phyloP scores from a whole-genome alignment of 2,797 vertebrate genomes.

The Rhadinocentrus ornatus region DNA sequence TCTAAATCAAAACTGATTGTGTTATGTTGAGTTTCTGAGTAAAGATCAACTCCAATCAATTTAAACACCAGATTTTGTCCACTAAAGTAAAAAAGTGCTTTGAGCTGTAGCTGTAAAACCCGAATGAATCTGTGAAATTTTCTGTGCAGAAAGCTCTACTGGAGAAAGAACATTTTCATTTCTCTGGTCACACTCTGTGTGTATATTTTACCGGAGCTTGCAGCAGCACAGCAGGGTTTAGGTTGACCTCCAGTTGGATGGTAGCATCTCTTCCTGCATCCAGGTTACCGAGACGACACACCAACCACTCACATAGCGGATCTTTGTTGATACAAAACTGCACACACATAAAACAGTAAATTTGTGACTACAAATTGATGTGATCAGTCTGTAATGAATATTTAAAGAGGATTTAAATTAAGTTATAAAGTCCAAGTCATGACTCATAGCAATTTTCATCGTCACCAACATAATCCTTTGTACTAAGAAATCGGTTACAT shows the following conservation, averaged over 20 bases:
- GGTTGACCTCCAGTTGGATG: conserved; percentile 86
- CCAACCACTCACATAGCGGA: conserved; percentile 84
- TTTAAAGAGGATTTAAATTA: not conserved
- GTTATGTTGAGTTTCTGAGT: no score
- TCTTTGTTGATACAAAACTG: conserved; percentile 89
- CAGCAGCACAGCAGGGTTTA: conserved; percentile 88
- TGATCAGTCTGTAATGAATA: not conserved
- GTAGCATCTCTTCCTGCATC: conserved; percentile 88
- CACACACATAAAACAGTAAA: not conserved
- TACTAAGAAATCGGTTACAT: no score
- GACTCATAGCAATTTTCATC: not conserved
- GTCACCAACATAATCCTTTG: no score
- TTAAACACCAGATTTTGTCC: no score
- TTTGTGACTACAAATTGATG: not conserved
- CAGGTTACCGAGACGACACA: conserved; percentile 90
- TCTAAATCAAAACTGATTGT: no score
- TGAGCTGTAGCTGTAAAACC: not conserved
- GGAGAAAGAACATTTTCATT: not conserved
- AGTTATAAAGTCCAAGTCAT: not conserved
- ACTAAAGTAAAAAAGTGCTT: no score
- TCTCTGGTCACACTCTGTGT: not conserved
- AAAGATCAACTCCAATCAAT: no score
- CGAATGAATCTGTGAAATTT: not conserved
- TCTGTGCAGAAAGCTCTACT: not conserved
- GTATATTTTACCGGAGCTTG: conserved; percentile 78